Evolutionary conservation across 2,113 vertebrate species (phyloP), one percentile per base, ranked within the genome.

Genomic region (Hippocampus mohnikei): DNA sequence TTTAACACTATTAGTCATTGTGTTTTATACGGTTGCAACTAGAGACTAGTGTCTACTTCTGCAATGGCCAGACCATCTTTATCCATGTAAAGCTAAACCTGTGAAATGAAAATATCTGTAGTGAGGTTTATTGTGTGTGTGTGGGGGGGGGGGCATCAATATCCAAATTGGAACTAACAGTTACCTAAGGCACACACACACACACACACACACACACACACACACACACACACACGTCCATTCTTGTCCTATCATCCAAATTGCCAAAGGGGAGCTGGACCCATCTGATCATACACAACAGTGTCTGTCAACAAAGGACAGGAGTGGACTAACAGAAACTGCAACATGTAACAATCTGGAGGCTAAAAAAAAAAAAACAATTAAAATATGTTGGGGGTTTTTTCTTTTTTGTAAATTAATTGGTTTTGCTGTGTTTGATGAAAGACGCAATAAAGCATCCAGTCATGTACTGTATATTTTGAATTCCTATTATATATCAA

Each of bases 401-500:
- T 0, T 12, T 12, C 12, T 44, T 44, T 63, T 41, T 0, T n/a
- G 23, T 63, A 3, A 11, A 37, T 37, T 5, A 37, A 37, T 42
- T 41, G 4, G 40, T 73, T 74, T 71, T 73, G 20, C 68, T 50
- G 40, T 73, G 55, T 81, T 65, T 79, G 48, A 71, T 41, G 52
- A 56, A 69, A 67, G 72, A 75, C 73, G 46, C 29, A 65, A 67
- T 69, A 40, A 74, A 71, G 20, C 9, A 7, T n/a, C 4, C 73
- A 63, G 58, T 73, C 1, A 23, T 63, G 77, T 79, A 13, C 55
- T 63, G 77, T 79, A 13, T 59, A 62, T 77, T 83, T 69, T 74
- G 68, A 81, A 76, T 66, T 81, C 73, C 71, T 78, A 63, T 27
- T 11, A 58, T 67, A 72, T 78, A 25, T 46, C 42, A 87, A 87